phyloP scores from a whole-genome alignment of 2,113 vertebrate genomes.

The Anhinga anhinga region DNA sequence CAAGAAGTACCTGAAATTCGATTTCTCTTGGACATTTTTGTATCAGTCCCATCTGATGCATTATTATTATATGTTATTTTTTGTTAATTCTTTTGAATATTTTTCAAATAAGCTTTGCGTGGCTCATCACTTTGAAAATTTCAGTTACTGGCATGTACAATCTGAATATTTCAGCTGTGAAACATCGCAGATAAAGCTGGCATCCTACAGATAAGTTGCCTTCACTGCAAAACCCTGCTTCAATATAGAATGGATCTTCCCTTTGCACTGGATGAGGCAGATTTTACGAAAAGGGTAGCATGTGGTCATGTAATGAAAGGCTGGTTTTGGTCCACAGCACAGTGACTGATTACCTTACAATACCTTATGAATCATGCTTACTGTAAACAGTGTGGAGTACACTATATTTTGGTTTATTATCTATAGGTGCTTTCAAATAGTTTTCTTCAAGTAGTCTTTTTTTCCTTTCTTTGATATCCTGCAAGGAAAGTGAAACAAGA shows the following conservation, averaged over 20 bases:
- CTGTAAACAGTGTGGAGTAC: not conserved
- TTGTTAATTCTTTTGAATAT: constrained; percentile 11
- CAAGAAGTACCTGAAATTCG: not conserved
- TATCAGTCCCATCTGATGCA: not conserved
- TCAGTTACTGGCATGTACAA: not conserved
- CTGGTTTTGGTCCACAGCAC: not conserved
- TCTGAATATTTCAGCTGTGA: not conserved
- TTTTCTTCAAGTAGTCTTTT: not conserved
- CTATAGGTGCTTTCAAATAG: not conserved
- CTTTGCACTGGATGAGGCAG: not conserved
- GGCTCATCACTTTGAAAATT: not conserved
- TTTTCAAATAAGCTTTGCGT: constrained; percentile 38
- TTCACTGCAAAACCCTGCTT: not conserved
- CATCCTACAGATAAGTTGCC: not conserved
- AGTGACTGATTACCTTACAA: not conserved
- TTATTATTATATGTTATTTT: constrained; percentile 27
- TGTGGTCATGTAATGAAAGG: not conserved
- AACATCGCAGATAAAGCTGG: not conserved
- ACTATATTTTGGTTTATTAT: not conserved
- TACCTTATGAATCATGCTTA: not conserved
- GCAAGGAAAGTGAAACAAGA: not conserved
- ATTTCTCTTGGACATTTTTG: not conserved
- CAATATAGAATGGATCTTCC: not conserved
- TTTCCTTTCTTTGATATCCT: not conserved
- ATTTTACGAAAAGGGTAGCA: not conserved